Percentiles rank a stretch among this genome's conserved stretches.
These are phyloP conservation scores for Redunca redunca DNA, from an alignment of 2,113 vertebrate species.

Conservation along the genomic window DNA sequence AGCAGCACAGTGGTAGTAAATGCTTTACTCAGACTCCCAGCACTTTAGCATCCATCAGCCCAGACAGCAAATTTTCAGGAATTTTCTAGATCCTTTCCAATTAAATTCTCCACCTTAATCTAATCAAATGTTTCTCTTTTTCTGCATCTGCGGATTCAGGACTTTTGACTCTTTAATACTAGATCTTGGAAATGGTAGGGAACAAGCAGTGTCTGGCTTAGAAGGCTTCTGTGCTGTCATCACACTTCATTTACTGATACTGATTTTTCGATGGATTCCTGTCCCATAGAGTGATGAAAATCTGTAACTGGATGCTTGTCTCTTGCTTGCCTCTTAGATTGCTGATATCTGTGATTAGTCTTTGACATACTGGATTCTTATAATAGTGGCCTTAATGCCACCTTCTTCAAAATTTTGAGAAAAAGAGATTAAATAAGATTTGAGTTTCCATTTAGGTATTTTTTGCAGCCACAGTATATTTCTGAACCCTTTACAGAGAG, in stretches of 20 bases:
- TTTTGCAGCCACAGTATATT: neutral
- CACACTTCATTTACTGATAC: neutral
- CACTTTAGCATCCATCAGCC: neutral
- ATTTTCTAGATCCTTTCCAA: neutral
- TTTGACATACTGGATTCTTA: neutral
- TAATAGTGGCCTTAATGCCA: neutral
- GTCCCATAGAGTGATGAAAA: neutral
- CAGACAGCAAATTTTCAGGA: constrained; percentile 6
- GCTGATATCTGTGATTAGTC: neutral
- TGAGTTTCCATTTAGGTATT: neutral
- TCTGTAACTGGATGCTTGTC: neutral
- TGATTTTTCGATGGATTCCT: neutral
- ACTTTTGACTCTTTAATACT: neutral
- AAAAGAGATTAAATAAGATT: neutral
- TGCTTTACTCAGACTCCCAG: neutral
- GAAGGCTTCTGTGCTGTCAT: neutral
- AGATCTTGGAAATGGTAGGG: neutral
- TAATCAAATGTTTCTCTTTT: neutral
- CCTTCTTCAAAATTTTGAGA: neutral
- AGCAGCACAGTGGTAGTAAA: constrained; percentile 21
- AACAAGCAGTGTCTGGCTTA: neutral
- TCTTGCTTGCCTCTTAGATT: neutral
- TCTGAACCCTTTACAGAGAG: neutral
- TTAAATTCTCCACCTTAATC: neutral
- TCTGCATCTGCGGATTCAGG: neutral